Conservation (phyloP, 2,888 invertebrate species). For the Agriotes lineatus region DNA sequence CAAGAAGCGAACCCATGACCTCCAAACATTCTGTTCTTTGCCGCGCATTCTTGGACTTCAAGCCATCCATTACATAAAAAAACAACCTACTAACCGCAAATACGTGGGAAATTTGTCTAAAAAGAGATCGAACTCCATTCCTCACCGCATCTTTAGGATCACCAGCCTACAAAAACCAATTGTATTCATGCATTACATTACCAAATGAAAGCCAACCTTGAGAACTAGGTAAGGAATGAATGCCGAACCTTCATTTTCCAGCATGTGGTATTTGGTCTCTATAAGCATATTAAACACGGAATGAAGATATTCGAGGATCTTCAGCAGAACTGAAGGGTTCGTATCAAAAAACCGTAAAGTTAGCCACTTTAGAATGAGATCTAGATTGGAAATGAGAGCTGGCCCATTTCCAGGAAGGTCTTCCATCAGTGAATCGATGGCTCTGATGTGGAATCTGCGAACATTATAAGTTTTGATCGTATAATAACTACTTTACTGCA, state of each 20-base stretch:
- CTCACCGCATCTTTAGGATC: constrained; percentile 97
- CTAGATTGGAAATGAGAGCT: constrained; percentile 89
- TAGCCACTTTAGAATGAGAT: constrained; percentile 96
- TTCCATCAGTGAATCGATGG: constrained; percentile 90
- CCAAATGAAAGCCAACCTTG: constrained; percentile 72
- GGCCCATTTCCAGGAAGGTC: constrained; percentile 83
- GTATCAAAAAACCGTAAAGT: constrained; percentile 98
- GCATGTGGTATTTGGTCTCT: constrained; percentile 85
- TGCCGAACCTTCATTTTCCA: constrained; percentile 91
- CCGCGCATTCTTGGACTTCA: constrained; percentile 96
- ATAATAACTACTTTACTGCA: no score
- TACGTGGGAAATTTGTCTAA: constrained; percentile 86
- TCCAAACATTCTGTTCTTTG: constrained; percentile 97
- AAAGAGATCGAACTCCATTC: constrained; percentile 86
- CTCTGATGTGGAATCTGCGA: constrained; percentile 92
- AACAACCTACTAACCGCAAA: constrained; percentile 93
- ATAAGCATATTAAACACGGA: constrained; percentile 85
- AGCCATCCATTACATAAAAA: constrained; percentile 91
- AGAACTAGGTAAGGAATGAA: constrained; percentile 95
- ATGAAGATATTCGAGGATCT: constrained; percentile 93
- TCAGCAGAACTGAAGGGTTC: constrained; percentile 95
- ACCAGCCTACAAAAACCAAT: constrained; percentile 77
- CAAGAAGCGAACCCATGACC: constrained; percentile 88
- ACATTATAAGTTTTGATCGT: no score
- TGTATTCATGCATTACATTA: not conserved